Evolutionary conservation across 1,140 invertebrate species (phyloP), one percentile per base, ranked within the genome.

Genomic region (Drosophila tsacasi): DNA sequence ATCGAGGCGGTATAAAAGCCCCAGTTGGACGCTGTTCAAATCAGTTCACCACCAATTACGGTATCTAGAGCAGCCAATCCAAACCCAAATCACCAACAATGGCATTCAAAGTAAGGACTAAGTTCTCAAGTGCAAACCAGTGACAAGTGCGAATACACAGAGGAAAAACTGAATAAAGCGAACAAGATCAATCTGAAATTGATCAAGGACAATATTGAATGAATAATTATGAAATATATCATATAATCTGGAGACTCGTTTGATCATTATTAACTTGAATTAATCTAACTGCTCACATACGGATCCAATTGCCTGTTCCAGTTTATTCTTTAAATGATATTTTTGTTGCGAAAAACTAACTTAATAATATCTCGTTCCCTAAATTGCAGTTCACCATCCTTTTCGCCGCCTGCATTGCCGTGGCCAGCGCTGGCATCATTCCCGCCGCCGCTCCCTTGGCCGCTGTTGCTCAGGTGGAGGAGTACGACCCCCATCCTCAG

Each of bases 401-500:
- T 21, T 83, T 92, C 77, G 91, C 85, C 58, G 91, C 89, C 59
- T 91, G 87, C 82, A 71, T 92, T 21, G 91, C 91, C 46, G 91
- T 92, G 58, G 81, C 85, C 71, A 90, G 79, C 65, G 91, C 91
- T 62, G 91, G 91, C 42, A 32, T 92, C 35, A 81, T 92, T 25
- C 90, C 93, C 57, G 93, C 92, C 8, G 92, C 93, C 13, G 89
- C 92, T 2, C 93, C 94, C 6, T 61, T 92, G 42, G 83, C 85
- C 32, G 81, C 93, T 47, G 91, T 93, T 6, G 93, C 93, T 30
- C 93, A 94, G 42, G 92, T 93, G 5, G 94, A 94, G 60, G 94
- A 94, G 32, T 94, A 94, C 85, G 94, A 95, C 39, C 94, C 95
- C 10, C 95, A 95, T 79, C 95, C 95, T 27, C 95, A 95, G 69